Percentiles rank a stretch among this genome's conserved stretches.
Conservation (phyloP, 2,113 vertebrate genomes). For the Percopsis transmontana region DNA sequence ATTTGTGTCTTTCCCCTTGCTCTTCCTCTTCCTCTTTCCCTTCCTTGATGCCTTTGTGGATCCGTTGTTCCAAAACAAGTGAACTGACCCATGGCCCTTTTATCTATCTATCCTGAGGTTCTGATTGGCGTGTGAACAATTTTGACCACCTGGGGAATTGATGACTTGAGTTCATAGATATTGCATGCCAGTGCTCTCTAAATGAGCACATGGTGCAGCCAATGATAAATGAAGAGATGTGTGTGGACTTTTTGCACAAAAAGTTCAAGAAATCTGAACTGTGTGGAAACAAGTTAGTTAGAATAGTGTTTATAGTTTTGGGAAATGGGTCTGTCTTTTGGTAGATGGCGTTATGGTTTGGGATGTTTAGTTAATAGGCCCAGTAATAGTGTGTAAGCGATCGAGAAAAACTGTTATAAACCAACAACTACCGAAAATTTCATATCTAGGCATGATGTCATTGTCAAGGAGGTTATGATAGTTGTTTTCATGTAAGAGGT, state of each 20-base stretch:
- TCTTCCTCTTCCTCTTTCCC: neutral
- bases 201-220: neutral
- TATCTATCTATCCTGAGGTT: neutral
- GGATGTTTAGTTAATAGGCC: neutral
- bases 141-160: neutral
- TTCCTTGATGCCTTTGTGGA: neutral
- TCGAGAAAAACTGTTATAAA: no score
- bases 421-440: no score
- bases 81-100: neutral
- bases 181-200: neutral
- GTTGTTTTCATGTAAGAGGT: no score
- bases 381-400: no score
- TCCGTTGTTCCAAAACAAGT: neutral
- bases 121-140: neutral
- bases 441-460: no score
- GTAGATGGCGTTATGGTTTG: neutral
- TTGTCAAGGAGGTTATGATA: no score
- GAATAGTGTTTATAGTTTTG: neutral
- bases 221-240: no score
- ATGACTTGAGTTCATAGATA: neutral
- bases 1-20: no score
- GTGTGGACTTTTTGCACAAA: no score
- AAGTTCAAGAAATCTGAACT: no score
- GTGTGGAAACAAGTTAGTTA: no score
- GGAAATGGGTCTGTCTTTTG: neutral